Evolutionary conservation across 2,888 invertebrate genomes (phyloP), one percentile per base, ranked within the genome.

Genomic region (Drosophila cracens): DNA sequence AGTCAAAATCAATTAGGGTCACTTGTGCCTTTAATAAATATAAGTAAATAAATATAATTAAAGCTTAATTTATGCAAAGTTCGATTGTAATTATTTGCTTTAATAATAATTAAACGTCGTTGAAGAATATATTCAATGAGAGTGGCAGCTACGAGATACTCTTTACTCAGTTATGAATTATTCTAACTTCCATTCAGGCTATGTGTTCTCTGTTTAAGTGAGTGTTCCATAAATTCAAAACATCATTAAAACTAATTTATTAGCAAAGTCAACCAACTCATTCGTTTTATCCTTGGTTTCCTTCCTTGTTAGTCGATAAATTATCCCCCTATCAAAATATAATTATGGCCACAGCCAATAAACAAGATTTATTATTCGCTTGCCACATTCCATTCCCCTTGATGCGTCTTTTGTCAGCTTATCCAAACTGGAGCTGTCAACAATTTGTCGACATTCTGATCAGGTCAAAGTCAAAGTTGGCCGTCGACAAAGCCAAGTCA

Each of bases 391-490:
- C 34, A 25, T n/a, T 4, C 27, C 34, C 40, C 29, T 36, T 18
- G 36, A 18, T 27, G 46, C 46, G 25, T 16, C 51, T 27, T 46
- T 46, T 53, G 76, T 62, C 65, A 52, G 65, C 31, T 81, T 76
- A 81, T 81, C 81, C 57, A 11, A 59, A 36, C 25, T 48, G 54
- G 21, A 34, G 66, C 81, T 77, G 79, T 79, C 79, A 77, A 70
- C 81, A 70, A 81, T 70, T 70, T 77, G 78, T 53, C 60, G 70
- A 65, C 79, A 68, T 68, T 76, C 60, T 54, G 67, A 65, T 59
- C 49, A 11, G 51, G n/a, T 60, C 67, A 43, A 51, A 56, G 60
- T 68, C 66, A 71, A 61, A 70, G 71, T 36, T 62, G 54, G 8
- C 51, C n/a, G 49, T 51, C 64, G 49, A 51, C 43, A 46, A 70